Percentiles rank a stretch among this genome's conserved stretches.
Conservation (phyloP, 2,888 invertebrate species). For the Drosophila mettleri region DNA sequence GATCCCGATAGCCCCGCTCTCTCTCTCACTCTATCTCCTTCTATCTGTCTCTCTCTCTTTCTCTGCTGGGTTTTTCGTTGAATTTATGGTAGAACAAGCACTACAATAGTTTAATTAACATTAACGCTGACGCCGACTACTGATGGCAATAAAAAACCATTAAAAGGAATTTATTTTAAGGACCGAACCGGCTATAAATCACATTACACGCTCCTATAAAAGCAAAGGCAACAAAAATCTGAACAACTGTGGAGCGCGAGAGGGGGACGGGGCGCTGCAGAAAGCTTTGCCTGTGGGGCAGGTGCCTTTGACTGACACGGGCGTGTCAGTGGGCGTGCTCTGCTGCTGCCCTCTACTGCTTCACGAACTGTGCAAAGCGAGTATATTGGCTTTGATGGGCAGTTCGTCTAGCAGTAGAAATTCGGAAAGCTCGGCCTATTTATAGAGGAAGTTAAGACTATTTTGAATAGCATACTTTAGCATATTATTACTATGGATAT, state of each 20-base stretch:
- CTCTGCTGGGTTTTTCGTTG: slow-evolving; percentile 8
- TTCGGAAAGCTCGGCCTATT: neutral
- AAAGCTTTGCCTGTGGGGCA: slow-evolving; percentile 43
- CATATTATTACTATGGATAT: too few species aligned
- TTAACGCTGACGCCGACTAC: slow-evolving; percentile 77
- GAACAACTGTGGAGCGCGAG: slow-evolving; percentile 17
- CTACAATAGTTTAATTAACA: slow-evolving; percentile 80
- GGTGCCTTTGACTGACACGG: slow-evolving; percentile 34
- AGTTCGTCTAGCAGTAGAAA: too few species aligned
- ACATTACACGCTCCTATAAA: slow-evolving; percentile 77
- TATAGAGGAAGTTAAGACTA: neutral
- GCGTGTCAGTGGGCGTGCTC: slow-evolving; percentile 26
- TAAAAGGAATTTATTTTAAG: slow-evolving; percentile 79
- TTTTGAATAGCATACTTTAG: too few species aligned
- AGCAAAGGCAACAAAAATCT: slow-evolving; percentile 64
- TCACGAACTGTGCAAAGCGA: neutral
- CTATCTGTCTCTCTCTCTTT: neutral
- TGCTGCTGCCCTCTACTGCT: neutral
- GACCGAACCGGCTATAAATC: slow-evolving; percentile 78
- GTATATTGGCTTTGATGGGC: neutral
- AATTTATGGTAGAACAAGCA: slow-evolving; percentile 40
- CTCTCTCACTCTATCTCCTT: neutral
- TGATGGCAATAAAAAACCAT: slow-evolving; percentile 79
- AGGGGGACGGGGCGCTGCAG: slow-evolving; percentile 33
- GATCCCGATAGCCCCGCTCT: slow-evolving; percentile 26